Conservation (phyloP, 2,797 vertebrate genomes). For the Gadopsis bispinosus region DNA sequence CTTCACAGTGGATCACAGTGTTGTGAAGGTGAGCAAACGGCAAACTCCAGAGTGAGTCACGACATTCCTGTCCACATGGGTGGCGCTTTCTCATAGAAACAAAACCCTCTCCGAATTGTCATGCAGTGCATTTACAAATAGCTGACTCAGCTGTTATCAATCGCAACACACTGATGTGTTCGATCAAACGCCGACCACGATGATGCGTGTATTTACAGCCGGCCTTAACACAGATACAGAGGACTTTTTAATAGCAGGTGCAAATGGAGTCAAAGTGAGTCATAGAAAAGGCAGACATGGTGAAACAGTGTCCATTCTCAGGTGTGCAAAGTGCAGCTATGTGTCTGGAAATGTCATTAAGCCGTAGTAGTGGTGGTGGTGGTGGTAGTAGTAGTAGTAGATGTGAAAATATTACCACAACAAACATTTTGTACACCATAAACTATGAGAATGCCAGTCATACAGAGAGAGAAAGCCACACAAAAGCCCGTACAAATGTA, state of each 20-base stretch:
- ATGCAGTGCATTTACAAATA: background rate
- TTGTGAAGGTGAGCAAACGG: conserved; percentile 19
- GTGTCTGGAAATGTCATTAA: background rate
- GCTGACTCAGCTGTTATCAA: conserved; percentile 6
- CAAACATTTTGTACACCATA: background rate
- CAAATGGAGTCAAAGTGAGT: conserved; percentile 61
- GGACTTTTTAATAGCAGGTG: conserved; percentile 67
- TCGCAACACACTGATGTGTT: background rate
- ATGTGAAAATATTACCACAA: conserved; percentile 9
- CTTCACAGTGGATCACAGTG: conserved; percentile 7
- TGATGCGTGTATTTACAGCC: background rate
- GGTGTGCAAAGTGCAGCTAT: conserved; percentile 29
- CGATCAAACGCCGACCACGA: background rate
- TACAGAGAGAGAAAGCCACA: conserved; percentile 26
- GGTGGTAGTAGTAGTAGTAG: background rate
- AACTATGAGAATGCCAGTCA: background rate
- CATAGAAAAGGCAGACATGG: conserved; percentile 61
- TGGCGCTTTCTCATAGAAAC: background rate
- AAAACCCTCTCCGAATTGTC: background rate
- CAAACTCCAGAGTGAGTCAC: conserved; percentile 23
- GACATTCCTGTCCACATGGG: conserved; percentile 25
- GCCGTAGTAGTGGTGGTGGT: too few species aligned
- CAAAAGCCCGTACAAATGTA: background rate
- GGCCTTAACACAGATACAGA: conserved; percentile 15
- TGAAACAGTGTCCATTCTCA: conserved; percentile 54